phyloP scores from a whole-genome alignment of 1,140 invertebrate species.

The Mesaphorura yosii region DNA sequence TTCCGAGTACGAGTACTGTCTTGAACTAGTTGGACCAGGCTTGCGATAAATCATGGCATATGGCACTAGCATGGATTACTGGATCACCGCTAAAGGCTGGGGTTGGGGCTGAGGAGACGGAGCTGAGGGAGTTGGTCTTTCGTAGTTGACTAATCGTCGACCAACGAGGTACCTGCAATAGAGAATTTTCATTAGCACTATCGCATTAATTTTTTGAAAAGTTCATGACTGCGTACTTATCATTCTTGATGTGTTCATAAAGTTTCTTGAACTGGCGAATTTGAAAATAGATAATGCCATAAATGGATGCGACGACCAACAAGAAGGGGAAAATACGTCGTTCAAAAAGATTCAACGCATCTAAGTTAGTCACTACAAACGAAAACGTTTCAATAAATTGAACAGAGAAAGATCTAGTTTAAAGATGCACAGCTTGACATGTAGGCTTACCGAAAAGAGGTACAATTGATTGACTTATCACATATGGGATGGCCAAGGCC shows the following conservation, averaged over 20 bases:
- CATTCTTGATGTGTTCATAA: conserved; percentile 98
- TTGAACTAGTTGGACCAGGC: too few species aligned
- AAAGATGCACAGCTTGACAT: conserved; percentile 3
- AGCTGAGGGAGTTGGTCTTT: conserved; percentile 37
- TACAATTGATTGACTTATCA: conserved; percentile 66
- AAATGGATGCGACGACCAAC: conserved; percentile 54
- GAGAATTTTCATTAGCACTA: conserved; percentile 3
- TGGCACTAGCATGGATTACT: background rate
- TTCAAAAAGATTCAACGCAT: conserved; percentile 61
- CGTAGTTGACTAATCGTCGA: conserved; percentile 87
- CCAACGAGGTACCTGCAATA: conserved; percentile 66
- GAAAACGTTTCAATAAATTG: conserved; percentile 12
- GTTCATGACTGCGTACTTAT: conserved; percentile 56
- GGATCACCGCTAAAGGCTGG: background rate
- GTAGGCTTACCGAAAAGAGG: conserved; percentile 53
- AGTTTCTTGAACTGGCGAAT: conserved; percentile 83
- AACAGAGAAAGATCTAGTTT: conserved; percentile 28
- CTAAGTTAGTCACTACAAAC: conserved; percentile 50
- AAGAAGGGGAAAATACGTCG: conserved; percentile 85
- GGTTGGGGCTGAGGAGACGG: background rate
- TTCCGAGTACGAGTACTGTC: too few species aligned
- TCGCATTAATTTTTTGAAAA: too few species aligned
- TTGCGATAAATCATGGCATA: too few species aligned
- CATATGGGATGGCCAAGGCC: conserved; percentile 78
- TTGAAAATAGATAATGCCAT: conserved; percentile 59